phyloP scores from a whole-genome alignment of 2,113 vertebrate genomes.

The Campylorhamphus procurvoides region DNA sequence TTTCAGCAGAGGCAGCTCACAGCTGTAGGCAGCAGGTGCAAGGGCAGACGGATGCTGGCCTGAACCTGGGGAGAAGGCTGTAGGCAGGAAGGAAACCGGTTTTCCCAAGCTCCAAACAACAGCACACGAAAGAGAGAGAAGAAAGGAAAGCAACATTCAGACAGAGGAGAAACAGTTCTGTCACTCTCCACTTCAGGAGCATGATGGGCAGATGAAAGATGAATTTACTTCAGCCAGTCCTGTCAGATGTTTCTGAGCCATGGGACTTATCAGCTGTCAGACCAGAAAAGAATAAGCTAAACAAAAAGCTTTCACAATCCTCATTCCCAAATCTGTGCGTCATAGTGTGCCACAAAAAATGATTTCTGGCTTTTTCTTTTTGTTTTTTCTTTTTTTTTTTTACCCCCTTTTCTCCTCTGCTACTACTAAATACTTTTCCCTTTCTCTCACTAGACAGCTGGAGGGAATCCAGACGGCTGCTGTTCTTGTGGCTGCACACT shows the following conservation, averaged over 20 bases:
- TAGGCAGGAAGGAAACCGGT: conserved; percentile 80
- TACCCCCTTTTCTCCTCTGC: background rate
- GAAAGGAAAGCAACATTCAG: background rate
- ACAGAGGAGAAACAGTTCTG: conserved; percentile 25
- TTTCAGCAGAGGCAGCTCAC: conserved; percentile 75
- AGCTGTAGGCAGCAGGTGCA: conserved; percentile 81
- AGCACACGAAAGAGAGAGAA: conserved; percentile 29
- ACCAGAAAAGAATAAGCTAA: conserved; percentile 72
- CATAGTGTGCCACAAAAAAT: conserved; percentile 51
- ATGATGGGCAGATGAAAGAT: conserved; percentile 70
- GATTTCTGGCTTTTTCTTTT: background rate
- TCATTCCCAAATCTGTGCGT: conserved; percentile 48
- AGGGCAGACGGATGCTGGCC: conserved; percentile 67
- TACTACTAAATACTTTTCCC: conserved; percentile 18
- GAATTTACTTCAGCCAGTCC: conserved; percentile 62
- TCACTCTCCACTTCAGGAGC: conserved; percentile 66
- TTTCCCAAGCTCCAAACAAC: conserved; percentile 78
- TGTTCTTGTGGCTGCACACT: background rate
- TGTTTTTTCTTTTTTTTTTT: background rate
- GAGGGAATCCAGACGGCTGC: conserved; percentile 12
- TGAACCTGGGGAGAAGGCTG: conserved; percentile 68
- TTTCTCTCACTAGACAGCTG: conserved; percentile 45
- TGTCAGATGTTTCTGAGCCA: conserved; percentile 57
- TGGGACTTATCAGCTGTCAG: conserved; percentile 72
- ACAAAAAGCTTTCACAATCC: conserved; percentile 65